Base-by-base conservation (phyloP, 2,797 vertebrate genomes). In the Gymnothorax reevesii region DNA sequence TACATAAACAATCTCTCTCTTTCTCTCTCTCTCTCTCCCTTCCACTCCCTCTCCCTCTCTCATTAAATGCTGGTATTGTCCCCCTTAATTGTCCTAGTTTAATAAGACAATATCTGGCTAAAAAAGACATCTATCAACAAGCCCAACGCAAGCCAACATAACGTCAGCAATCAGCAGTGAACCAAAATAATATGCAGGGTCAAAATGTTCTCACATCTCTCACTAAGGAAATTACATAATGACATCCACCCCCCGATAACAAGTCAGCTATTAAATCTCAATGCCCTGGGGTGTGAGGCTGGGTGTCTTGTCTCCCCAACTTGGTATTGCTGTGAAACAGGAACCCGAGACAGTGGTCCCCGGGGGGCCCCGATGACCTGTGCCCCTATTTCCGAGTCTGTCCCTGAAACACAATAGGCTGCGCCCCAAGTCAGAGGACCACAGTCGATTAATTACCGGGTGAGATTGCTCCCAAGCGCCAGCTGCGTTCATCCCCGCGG, bases 401-500 rank as follows among this genome's bases (percentile, higher is more conserved):
- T 92, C 92, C 89, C 93, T 95, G 95, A 95, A 95, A 96, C 94
- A 96, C 95, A 95, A 96, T 96, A 95, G 95, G 94, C 90, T 92
- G 93, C 91, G 93, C 95, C 90, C 91, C 73, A 42, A 52, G 9
- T 55, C 77, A 33, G 93, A 90, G 92, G 91, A 93, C 92, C 91
- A 92, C 91, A 94, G 94, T 93, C 93, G 93, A 93, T 95, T 95
- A 95, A 95, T 96, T 94, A 95, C 92, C 91, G 90, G 90, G 89
- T 20, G 64, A 77, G 66, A 71, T 49, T 93, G 92, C 89, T 89
- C 94, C 91, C 92, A 90, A 90, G 91, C 91, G 94, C 89, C 88
- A 92, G 88, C 88, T 91, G 91, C 88, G 77, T 85, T 89, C 86
- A 87, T 92, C 94, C 94, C 94, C 92, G 91, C 91, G 88, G 49